Percentiles rank a stretch among this genome's conserved stretches.
These are phyloP conservation scores for Porites lutea DNA, from an alignment of 64 coral and sea anemone species.

Conservation along the genomic window DNA sequence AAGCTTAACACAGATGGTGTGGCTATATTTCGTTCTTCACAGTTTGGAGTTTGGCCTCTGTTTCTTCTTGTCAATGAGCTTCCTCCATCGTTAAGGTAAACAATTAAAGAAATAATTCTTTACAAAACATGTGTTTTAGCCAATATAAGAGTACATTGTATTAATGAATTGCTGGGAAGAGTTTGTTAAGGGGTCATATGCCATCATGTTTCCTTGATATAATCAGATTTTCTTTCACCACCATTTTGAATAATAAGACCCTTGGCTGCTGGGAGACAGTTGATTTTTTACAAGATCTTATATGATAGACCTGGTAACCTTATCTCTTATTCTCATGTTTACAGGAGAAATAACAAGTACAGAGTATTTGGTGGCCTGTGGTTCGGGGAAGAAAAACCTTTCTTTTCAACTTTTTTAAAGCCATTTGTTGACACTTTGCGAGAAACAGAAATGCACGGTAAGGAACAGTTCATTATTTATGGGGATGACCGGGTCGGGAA, in stretches of 20 bases:
- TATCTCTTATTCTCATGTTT: neutral
- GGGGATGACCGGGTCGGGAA: too few relatives aligned
- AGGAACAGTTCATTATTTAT: too few relatives aligned
- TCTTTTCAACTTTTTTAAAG: slow-evolving; percentile 53
- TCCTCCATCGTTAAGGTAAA: slow-evolving; percentile 16
- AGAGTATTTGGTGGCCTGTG: slow-evolving; percentile 31
- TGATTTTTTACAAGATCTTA: too few relatives aligned
- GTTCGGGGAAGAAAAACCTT: slow-evolving; percentile 50
- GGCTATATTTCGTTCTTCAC: slow-evolving; percentile 62
- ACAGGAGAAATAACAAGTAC: slow-evolving; percentile 16
- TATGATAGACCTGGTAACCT: too few relatives aligned
- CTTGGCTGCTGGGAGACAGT: too few relatives aligned
- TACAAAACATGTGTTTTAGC: neutral
- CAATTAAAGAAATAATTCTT: neutral
- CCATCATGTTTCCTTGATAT: too few relatives aligned
- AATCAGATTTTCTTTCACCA: neutral
- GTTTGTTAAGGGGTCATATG: too few relatives aligned
- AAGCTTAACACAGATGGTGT: slow-evolving; percentile 74
- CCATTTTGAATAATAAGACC: too few relatives aligned
- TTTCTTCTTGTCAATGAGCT: slow-evolving; percentile 38
- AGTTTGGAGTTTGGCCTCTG: slow-evolving; percentile 73
- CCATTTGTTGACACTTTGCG: slow-evolving; percentile 15
- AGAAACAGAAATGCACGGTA: slow-evolving; percentile 1
- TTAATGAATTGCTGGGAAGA: too few relatives aligned
- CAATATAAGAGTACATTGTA: neutral